Conservation (phyloP, 2,113 vertebrate genomes). For the Athene noctua region DNA sequence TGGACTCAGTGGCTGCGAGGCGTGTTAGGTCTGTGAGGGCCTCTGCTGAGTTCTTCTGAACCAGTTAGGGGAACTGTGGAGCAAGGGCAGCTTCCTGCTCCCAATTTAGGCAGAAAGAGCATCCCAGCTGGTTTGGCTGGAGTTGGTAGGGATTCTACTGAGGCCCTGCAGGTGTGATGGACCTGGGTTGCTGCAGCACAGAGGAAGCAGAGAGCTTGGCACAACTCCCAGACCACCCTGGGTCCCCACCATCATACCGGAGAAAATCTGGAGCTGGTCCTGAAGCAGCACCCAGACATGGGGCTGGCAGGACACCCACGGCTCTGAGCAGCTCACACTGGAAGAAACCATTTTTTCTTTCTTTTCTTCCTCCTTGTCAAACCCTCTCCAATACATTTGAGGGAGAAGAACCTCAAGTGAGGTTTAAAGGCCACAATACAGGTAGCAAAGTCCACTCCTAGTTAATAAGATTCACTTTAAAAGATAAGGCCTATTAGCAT, state of each 20-base stretch:
- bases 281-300: not conserved
- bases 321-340: not conserved
- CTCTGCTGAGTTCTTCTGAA: not conserved
- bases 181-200: not conserved
- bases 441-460: conserved; percentile 22
- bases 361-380: not conserved
- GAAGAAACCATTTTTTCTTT: not conserved
- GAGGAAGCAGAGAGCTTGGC: not conserved
- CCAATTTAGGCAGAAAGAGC: not conserved
- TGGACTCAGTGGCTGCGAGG: not conserved
- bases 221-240: not conserved
- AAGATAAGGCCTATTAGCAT: conserved; percentile 14
- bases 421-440: not conserved
- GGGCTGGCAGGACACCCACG: not conserved
- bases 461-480: not conserved
- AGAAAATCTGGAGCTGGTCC: not conserved
- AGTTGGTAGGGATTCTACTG: not conserved
- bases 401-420: not conserved
- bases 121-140: not conserved
- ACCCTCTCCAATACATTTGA: not conserved
- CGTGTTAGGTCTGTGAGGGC: not conserved
- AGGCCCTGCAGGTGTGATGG: not conserved
- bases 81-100: not conserved
- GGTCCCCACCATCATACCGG: not conserved
- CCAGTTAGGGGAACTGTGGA: not conserved